Evolutionary conservation across 2,888 invertebrate genomes (phyloP).

Genomic region (Thera britannica): DNA sequence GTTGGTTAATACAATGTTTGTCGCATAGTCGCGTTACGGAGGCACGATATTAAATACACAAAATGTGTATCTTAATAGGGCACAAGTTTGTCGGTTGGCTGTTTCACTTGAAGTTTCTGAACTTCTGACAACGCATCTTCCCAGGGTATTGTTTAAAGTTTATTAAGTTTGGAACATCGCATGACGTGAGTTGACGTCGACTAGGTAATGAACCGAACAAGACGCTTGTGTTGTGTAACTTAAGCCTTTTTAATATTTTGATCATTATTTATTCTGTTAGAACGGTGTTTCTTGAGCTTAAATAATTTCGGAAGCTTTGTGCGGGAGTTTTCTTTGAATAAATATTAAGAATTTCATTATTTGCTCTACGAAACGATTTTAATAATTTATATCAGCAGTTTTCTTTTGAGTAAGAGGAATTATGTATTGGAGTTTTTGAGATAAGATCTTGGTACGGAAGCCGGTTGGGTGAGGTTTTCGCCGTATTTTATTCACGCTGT

Average conservation of each 20-base stretch:
- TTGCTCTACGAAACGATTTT: conserved; percentile 40
- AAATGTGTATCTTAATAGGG: conserved; percentile 74
- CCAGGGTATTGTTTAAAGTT: conserved; percentile 78
- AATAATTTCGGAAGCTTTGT: conserved; percentile 43
- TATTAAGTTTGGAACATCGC: conserved; percentile 78
- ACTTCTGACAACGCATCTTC: conserved; percentile 81
- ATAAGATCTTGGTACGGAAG: conserved; percentile 21
- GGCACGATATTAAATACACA: conserved; percentile 67
- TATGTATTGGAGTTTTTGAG: conserved; percentile 30
- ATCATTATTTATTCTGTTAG: conserved; percentile 47
- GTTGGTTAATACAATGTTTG: conserved; percentile 45
- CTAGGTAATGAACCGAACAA: conserved; percentile 66
- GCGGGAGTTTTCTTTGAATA: conserved; percentile 38
- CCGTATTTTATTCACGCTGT: conserved; percentile 23
- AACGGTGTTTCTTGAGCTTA: conserved; percentile 39
- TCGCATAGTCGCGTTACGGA: conserved; percentile 42
- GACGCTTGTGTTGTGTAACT: conserved; percentile 48
- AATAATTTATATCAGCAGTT: conserved; percentile 41
- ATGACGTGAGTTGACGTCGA: conserved; percentile 72
- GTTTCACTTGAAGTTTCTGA: conserved; percentile 71
- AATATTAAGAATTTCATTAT: conserved; percentile 44
- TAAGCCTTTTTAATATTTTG: conserved; percentile 50
- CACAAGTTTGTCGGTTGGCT: conserved; percentile 66
- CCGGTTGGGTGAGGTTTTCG: conserved; percentile 14
- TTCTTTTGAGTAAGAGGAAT: conserved; percentile 37